phyloP scores from a whole-genome alignment of 2,888 invertebrate genomes.

The Rhorus exstirpatorius region DNA sequence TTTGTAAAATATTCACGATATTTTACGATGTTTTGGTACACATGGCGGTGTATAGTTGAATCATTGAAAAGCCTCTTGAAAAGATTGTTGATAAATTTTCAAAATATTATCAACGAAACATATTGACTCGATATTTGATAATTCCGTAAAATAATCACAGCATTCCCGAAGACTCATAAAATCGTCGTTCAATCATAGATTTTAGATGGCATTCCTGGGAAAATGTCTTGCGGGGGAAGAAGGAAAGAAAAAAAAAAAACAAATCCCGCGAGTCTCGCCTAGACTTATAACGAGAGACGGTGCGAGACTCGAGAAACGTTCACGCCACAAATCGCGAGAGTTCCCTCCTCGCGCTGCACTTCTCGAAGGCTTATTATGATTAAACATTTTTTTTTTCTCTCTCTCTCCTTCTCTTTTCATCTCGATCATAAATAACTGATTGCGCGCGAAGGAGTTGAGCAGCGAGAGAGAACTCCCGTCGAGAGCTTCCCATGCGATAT shows the following conservation, averaged over 20 bases:
- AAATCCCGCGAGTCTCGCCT: slow-evolving; percentile 23
- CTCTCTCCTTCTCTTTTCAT: background rate
- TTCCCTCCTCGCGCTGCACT: slow-evolving; percentile 27
- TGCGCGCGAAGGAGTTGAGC: slow-evolving; percentile 56
- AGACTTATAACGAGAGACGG: slow-evolving; percentile 19
- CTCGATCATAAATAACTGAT: slow-evolving; percentile 67
- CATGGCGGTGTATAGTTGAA: too few relatives aligned
- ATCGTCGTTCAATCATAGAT: slow-evolving; percentile 36
- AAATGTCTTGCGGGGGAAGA: too few relatives aligned
- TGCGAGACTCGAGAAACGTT: slow-evolving; percentile 24
- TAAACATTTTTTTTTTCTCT: slow-evolving; percentile 40
- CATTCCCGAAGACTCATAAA: background rate
- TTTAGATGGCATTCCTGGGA: slow-evolving; percentile 18
- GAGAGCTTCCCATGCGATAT: slow-evolving; percentile 62
- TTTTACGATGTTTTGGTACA: too few relatives aligned
- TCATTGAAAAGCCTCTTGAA: too few relatives aligned
- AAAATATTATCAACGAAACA: too few relatives aligned
- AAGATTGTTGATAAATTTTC: too few relatives aligned
- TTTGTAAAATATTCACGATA: too few relatives aligned
- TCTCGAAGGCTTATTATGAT: slow-evolving; percentile 64
- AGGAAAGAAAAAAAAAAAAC: slow-evolving; percentile 4
- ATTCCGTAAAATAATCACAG: background rate
- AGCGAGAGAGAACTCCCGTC: slow-evolving; percentile 59
- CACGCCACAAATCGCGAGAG: slow-evolving; percentile 48
- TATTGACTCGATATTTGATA: background rate